Conservation (phyloP, 2,113 vertebrate genomes). For the Arizona elegans region DNA sequence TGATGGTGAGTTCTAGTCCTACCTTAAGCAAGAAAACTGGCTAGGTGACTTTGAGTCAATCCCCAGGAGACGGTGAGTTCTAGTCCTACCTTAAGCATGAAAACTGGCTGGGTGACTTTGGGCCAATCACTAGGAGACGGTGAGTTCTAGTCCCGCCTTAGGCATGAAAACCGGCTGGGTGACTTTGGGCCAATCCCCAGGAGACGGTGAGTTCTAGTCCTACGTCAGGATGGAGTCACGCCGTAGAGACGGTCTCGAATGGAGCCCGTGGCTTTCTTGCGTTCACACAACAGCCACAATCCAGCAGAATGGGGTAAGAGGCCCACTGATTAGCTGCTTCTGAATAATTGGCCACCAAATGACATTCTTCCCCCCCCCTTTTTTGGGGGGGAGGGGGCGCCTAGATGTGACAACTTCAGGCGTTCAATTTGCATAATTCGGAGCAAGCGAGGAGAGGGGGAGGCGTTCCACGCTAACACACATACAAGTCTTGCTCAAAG, state of each 20-base stretch:
- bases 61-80: too few relatives aligned
- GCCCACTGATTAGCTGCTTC: background rate
- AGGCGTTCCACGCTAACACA: background rate
- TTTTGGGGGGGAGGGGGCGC: too few relatives aligned
- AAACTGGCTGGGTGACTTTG: too few relatives aligned
- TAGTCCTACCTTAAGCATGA: too few relatives aligned
- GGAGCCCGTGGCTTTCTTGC: background rate
- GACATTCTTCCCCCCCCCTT: background rate
- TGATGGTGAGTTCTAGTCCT: too few relatives aligned
- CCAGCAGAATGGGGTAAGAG: background rate
- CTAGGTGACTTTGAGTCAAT: too few relatives aligned
- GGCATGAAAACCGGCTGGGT: too few relatives aligned
- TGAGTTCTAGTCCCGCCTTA: too few relatives aligned
- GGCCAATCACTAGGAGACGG: too few relatives aligned
- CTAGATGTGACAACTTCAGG: background rate
- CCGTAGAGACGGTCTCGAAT: background rate
- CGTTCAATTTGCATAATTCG: constrained; percentile 12
- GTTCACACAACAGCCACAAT: background rate
- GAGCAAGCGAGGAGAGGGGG: background rate
- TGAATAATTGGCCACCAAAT: background rate
- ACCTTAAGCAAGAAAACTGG: too few relatives aligned
- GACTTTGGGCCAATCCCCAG: too few relatives aligned
- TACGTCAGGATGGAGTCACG: background rate
- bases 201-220: too few relatives aligned
- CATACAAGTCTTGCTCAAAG: background rate